These are phyloP conservation scores for Protaetia brevitarsis DNA, from an alignment of 1,140 invertebrate genomes.

Conservation along the genomic window DNA sequence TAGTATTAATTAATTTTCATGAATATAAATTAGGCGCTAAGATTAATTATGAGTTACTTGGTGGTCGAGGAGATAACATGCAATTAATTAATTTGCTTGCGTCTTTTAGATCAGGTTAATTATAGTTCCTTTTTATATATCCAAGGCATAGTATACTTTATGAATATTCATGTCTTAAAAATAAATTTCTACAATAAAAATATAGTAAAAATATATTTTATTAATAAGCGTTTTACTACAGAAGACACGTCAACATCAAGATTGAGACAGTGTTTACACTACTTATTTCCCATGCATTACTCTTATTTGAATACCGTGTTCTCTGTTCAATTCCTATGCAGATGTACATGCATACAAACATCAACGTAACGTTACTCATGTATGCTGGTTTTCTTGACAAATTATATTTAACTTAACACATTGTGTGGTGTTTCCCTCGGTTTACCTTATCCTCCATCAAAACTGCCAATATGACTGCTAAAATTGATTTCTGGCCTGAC, in stretches of 20 bases:
- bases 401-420: not conserved
- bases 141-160: too few species aligned
- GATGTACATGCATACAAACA: not conserved
- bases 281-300: not conserved
- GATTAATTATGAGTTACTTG: too few species aligned
- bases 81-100: too few species aligned
- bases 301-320: conserved; percentile 1
- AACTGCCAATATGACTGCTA: not conserved
- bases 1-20: too few species aligned
- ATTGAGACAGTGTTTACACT: not conserved
- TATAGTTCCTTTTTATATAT: too few species aligned
- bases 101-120: too few species aligned
- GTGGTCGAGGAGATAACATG: too few species aligned
- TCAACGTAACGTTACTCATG: conserved; percentile 4
- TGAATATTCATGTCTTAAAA: too few species aligned
- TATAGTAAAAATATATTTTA: not conserved
- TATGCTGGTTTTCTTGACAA: not conserved
- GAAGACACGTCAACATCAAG: not conserved
- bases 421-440: not conserved
- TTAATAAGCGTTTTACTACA: not conserved
- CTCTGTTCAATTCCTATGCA: not conserved
- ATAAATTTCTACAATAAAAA: too few species aligned
- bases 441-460: not conserved
- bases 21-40: too few species aligned
- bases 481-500: not conserved